Evolutionary conservation across 1,140 invertebrate genomes (phyloP).

Genomic region (Cepaea nemoralis): DNA sequence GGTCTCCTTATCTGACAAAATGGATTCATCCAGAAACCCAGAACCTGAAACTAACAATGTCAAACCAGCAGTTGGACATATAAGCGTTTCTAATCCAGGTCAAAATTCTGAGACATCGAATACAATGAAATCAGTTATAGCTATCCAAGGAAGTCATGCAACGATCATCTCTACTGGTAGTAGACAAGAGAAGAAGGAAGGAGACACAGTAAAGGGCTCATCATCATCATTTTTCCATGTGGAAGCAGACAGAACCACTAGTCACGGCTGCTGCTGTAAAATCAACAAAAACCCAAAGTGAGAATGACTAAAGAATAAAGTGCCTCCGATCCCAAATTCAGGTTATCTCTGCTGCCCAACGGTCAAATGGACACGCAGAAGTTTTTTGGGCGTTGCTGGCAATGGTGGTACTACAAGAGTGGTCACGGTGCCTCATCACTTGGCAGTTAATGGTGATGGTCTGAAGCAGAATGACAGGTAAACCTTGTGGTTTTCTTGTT

Average conservation of each 20-base stretch:
- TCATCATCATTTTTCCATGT: background rate
- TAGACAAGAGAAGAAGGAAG: slow-evolving; percentile 7
- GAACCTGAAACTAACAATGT: background rate
- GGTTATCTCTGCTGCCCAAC: too few relatives aligned
- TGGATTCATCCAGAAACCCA: background rate
- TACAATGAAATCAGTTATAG: slow-evolving; percentile 42
- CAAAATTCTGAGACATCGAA: background rate
- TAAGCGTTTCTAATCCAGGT: background rate
- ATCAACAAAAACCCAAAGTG: background rate
- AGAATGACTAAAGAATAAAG: too few relatives aligned
- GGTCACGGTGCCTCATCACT: background rate
- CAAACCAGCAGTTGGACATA: background rate
- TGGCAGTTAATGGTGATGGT: background rate
- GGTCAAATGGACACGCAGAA: background rate
- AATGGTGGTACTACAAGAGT: background rate
- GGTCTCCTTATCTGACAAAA: background rate
- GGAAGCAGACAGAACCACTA: background rate
- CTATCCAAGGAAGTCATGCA: slow-evolving; percentile 40
- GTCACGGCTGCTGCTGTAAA: background rate
- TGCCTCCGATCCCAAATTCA: too few relatives aligned
- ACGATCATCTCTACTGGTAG: slow-evolving; percentile 40
- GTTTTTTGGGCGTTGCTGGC: too few relatives aligned
- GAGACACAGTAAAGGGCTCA: background rate
- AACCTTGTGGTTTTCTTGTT: background rate
- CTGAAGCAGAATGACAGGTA: background rate